phyloP scores from a whole-genome alignment of 1,140 invertebrate genomes.

The Trichoplusia ni region DNA sequence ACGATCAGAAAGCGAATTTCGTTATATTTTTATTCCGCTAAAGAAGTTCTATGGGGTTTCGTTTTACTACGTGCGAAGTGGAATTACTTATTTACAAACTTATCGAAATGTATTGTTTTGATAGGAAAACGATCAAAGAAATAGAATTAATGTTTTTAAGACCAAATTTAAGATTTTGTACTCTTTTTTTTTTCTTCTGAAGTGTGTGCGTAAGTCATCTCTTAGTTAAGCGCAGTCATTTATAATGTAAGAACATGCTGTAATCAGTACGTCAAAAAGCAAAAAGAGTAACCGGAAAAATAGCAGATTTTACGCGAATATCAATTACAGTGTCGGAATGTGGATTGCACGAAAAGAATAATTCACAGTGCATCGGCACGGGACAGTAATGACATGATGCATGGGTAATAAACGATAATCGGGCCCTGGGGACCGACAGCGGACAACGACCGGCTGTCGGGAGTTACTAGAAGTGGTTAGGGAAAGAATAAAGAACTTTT shows the following conservation, averaged over 20 bases:
- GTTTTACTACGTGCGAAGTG: no score
- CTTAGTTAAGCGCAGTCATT: no score
- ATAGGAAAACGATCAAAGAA: no score
- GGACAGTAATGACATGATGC: slow-evolving; percentile 44
- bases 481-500: no score
- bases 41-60: background rate
- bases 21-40: background rate
- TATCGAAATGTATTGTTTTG: no score
- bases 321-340: slow-evolving; percentile 31
- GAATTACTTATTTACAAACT: background rate
- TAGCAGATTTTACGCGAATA: slow-evolving; percentile 19
- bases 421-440: slow-evolving; percentile 42
- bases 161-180: no score
- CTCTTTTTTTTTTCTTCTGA: no score
- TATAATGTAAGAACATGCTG: no score
- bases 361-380: slow-evolving; percentile 25
- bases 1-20: slow-evolving; percentile 10
- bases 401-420: slow-evolving; percentile 56
- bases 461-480: slow-evolving; percentile 4
- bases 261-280: background rate
- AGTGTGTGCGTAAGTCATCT: no score
- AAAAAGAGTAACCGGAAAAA: background rate
- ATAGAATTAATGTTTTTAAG: no score
- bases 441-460: background rate
- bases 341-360: slow-evolving; percentile 35